phyloP scores from a whole-genome alignment of 2,888 invertebrate genomes.

The Osedax frankpressi region DNA sequence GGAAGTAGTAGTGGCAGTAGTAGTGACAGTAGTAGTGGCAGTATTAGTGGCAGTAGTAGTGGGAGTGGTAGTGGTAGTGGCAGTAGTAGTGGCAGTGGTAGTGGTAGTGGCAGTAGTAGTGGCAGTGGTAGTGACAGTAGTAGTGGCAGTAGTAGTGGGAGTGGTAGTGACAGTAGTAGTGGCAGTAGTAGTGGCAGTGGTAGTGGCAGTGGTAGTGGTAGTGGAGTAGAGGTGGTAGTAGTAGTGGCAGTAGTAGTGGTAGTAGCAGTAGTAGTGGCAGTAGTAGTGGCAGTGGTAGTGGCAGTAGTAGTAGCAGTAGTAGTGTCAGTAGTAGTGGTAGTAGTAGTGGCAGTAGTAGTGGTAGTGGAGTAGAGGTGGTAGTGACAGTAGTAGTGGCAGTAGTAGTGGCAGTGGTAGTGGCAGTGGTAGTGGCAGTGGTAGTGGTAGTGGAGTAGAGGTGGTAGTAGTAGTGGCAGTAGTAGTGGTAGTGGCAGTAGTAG shows the following conservation, averaged over 20 bases:
- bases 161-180: neutral
- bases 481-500: neutral
- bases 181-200: neutral
- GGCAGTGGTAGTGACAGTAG: neutral
- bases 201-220: neutral
- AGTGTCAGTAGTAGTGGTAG: neutral
- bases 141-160: no score
- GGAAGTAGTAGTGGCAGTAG: neutral
- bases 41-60: neutral
- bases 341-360: no score
- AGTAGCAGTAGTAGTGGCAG: neutral
- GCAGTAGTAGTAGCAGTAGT: neutral
- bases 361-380: no score
- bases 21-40: neutral
- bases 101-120: neutral
- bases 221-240: no score
- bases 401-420: neutral
- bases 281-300: neutral
- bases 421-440: neutral
- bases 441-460: neutral
- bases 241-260: neutral
- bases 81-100: neutral
- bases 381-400: neutral
- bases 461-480: neutral
- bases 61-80: neutral